These are phyloP conservation scores for Lepidochitona cinerea DNA, from an alignment of 2,888 invertebrate species.

Conservation along the genomic window DNA sequence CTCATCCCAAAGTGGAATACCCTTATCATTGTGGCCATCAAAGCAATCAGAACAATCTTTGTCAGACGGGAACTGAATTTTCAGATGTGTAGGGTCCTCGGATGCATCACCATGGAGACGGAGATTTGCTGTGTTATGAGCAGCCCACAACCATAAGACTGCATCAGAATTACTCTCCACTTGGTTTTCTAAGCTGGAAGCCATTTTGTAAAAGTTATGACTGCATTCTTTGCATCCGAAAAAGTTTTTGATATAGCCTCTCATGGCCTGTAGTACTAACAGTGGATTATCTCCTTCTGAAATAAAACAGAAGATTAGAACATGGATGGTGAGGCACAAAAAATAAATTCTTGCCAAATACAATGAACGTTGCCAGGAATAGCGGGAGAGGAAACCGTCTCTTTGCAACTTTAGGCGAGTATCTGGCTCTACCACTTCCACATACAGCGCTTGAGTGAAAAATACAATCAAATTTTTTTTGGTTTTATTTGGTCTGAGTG, in stretches of 20 bases:
- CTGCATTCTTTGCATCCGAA: constrained; percentile 95
- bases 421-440: no score
- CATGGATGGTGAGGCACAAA: no score
- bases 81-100: constrained; percentile 92
- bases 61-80: constrained; percentile 87
- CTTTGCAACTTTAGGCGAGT: no score
- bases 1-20: constrained; percentile 35
- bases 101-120: constrained; percentile 86
- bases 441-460: no score
- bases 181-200: constrained; percentile 79
- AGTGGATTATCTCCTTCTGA: background rate
- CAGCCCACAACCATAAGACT: constrained; percentile 93
- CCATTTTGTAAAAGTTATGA: constrained; percentile 90
- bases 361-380: no score
- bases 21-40: background rate
- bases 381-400: no score
- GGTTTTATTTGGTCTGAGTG: no score
- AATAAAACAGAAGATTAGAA: background rate
- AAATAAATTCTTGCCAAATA: no score
- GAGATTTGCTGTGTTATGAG: constrained; percentile 91
- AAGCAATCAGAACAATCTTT: constrained; percentile 76
- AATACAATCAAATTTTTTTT: no score
- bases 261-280: background rate
- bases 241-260: constrained; percentile 85
- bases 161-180: constrained; percentile 81